Base-by-base conservation (phyloP, 30 jellyfish, hydroid and myxozoan species). In the Euphysa ruthae region DNA sequence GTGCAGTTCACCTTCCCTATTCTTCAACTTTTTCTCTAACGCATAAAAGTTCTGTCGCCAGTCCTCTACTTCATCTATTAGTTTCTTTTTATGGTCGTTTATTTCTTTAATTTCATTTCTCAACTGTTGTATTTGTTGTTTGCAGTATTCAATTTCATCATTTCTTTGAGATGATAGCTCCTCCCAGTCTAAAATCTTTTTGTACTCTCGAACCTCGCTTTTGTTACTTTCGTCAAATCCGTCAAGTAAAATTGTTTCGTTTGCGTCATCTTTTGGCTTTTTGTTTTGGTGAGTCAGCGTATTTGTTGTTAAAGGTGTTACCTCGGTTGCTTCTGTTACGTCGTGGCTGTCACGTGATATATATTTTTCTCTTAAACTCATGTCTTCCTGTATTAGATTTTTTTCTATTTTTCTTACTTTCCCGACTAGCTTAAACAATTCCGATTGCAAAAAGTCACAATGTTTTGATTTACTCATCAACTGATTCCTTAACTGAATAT, bases 1-100 rank as follows among this genome's bases (percentile, higher is more conserved):
- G 44, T 65, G 70, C 74, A 75, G 22, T 42, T 77, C 93, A 24
- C 77, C 80, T 49, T 78, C 42, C 34, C 62, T 63, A 0, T 8
- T 1, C 33, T 42, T 4, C 4, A 63, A 70, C 61, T 70, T 71
- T 44, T 69, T 89, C 20, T 71, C 86, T 3, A 71, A 29, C 18
- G 69, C 76, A 13, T 34, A 75, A 13, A 73, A 60, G 16, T 84
- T 85, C 14, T 38, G 57, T 23, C 35, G 69, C 57, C 65, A 26
- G 19, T 82, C 83, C 15, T 73, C 80, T 55, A 34, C 38, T 4
- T 77, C 90, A 42, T 58, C 64, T 3, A 62, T 28, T 0, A 32
- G 58, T 1, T 58, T 61, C 42, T 62, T 61, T 33, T 50, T 31
- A 38, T 82, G 61, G 10, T 73, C 71, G 30, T 63, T 43, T 14